Conservation (phyloP, 2,797 vertebrate genomes). For the Sebastes diploproa region DNA sequence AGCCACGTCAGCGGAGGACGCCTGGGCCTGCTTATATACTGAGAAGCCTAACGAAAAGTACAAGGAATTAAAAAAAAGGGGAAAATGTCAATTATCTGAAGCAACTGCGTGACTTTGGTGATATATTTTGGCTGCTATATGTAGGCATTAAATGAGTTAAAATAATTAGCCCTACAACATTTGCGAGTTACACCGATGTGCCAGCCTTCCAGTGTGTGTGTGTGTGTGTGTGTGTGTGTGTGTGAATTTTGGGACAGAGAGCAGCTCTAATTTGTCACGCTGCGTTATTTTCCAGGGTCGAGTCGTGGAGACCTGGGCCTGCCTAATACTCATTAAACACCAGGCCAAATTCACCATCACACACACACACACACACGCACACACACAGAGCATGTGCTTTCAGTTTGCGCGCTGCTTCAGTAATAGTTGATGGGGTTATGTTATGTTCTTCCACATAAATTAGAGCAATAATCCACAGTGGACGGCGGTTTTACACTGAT, state of each 20-base stretch:
- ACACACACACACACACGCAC: constrained; percentile 3
- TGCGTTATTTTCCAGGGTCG: constrained; percentile 72
- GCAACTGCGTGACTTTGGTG: constrained; percentile 5
- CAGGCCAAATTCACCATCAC: constrained; percentile 72
- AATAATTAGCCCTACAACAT: constrained; percentile 44
- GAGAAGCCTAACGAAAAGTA: constrained; percentile 5
- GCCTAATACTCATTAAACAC: constrained; percentile 70
- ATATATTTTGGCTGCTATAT: constrained; percentile 16
- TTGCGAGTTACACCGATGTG: constrained; percentile 22
- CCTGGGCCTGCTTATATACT: neutral
- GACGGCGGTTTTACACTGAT: constrained; percentile 19
- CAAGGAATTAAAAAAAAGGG: neutral
- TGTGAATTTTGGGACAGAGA: constrained; percentile 56
- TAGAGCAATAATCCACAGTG: constrained; percentile 26
- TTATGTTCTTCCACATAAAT: constrained; percentile 33
- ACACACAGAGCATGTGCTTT: constrained; percentile 28
- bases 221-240: constrained; percentile 25
- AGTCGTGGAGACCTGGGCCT: constrained; percentile 57
- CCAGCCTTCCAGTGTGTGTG: constrained; percentile 20
- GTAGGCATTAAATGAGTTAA: constrained; percentile 29
- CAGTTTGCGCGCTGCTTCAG: constrained; percentile 37
- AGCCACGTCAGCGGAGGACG: constrained; percentile 37
- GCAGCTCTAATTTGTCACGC: constrained; percentile 69
- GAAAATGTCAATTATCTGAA: neutral
- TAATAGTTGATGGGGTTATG: constrained; percentile 33